A percentile compares a stretch with the other conserved stretches of the same genome.
Conservation (phyloP, 1,140 invertebrate genomes). For the Riptortus pedestris region DNA sequence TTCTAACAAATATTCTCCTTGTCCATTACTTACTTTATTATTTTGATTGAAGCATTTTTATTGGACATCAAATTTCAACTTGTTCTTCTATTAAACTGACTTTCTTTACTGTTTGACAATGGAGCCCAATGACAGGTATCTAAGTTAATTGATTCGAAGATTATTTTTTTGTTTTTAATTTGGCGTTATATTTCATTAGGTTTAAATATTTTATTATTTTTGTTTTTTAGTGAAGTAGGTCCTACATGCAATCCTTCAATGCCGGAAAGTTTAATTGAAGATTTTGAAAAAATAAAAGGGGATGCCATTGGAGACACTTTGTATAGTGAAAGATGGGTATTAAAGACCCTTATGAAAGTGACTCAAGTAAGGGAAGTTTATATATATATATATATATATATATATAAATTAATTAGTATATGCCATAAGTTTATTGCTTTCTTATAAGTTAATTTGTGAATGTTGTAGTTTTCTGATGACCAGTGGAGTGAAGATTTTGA, state of each 20-base stretch:
- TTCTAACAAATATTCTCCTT: no score
- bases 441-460: no score
- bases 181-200: background rate
- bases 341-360: slow-evolving; percentile 48
- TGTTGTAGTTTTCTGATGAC: slow-evolving; percentile 38
- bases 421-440: background rate
- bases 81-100: no score
- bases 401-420: slow-evolving; percentile 9
- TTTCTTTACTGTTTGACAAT: background rate
- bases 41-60: background rate
- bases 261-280: slow-evolving; percentile 34
- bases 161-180: background rate
- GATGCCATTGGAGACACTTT: slow-evolving; percentile 63
- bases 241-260: slow-evolving; percentile 15
- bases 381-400: slow-evolving; percentile 18
- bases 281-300: slow-evolving; percentile 47
- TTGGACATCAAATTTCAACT: background rate
- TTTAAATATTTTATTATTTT: background rate
- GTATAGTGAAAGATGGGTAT: slow-evolving; percentile 60
- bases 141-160: no score
- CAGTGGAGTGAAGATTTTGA: slow-evolving; percentile 46
- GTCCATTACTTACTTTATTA: no score
- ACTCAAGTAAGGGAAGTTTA: slow-evolving; percentile 36
- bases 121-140: background rate
- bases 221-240: slow-evolving; percentile 7